A percentile compares a stretch with the other conserved stretches of the same genome.
Conservation (phyloP, 2,797 vertebrate species). For the Pipistrellus pygmaeus region DNA sequence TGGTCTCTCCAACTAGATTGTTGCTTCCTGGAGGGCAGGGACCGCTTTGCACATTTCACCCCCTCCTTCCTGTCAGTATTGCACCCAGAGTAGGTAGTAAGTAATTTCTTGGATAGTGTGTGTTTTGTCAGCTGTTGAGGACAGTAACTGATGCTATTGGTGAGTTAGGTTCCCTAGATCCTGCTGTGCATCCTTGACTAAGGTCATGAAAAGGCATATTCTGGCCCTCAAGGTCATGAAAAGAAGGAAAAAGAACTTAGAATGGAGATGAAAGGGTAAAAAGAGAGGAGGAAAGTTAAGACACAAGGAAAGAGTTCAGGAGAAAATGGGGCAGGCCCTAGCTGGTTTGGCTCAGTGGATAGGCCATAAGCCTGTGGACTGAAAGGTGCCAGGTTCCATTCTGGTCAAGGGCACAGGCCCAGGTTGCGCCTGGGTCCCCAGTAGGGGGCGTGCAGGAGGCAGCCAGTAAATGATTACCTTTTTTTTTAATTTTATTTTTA, state of each 20-base stretch:
- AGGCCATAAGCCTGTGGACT: too few species aligned
- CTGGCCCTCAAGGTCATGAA: not conserved
- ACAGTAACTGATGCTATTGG: not conserved
- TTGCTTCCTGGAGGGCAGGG: not conserved
- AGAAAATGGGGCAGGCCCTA: not conserved
- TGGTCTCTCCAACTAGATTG: not conserved
- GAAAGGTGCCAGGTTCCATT: too few species aligned
- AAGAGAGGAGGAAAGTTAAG: slow-evolving; percentile 19
- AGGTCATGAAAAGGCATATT: not conserved
- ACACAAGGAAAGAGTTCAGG: not conserved
- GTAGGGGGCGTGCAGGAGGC: too few species aligned
- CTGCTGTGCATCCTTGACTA: not conserved
- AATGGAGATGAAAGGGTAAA: slow-evolving; percentile 20
- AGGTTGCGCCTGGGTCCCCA: too few species aligned
- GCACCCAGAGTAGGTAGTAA: not conserved
- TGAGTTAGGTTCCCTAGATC: not conserved
- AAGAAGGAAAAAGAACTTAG: not conserved
- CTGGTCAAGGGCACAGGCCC: too few species aligned
- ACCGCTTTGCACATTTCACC: not conserved
- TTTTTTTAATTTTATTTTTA: too few species aligned
- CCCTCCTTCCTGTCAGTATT: not conserved
- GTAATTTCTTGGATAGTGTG: slow-evolving; percentile 13
- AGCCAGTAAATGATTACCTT: too few species aligned
- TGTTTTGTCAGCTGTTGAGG: slow-evolving; percentile 37
- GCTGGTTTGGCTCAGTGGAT: too few species aligned